Base-by-base conservation (phyloP, 2,113 vertebrate species). In the Colinus virginianus region DNA sequence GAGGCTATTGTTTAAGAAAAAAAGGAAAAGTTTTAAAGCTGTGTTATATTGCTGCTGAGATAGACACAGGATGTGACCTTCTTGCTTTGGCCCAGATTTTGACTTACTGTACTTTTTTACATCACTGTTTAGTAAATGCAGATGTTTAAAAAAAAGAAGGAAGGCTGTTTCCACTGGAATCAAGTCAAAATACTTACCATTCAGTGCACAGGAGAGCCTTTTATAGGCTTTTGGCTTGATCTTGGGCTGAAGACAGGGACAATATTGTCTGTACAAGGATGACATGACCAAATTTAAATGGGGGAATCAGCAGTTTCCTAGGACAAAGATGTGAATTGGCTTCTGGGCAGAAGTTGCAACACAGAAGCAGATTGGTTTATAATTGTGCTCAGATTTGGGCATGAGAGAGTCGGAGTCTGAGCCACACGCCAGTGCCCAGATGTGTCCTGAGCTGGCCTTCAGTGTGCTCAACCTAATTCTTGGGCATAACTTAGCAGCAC, bases 41-140 rank as follows among this genome's bases (percentile, higher is more conserved):
- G 62, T 59, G 63, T 94, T 84, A 88, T 91, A 75, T 48, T 77
- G 69, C 72, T 70, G 78, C 55, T 79, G 67, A 88, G 89, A 78
- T 75, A 72, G 87, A 92, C 76, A 88, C 87, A 93, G 94, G 96
- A 91, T 96, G 43, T 95, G 94, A 94, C 94, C 87, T 86, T 88
- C 59, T 94, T 59, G 82, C 71, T 79, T 85, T 95, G 93, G 84
- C 94, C 76, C 62, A 61, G 72, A 75, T 78, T 90, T 95, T 94
- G 72, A 91, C 84, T 94, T 55, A 46, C 68, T 94, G 84, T 82
- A 64, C 71, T 83, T 67, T 88, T 87, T 89, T 87, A 88, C 66
- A 91, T 85, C 76, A 48, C 82, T 95, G 89, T 95, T 96, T 94
- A 91, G 80, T 59, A 96, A 95, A 95, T 94, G 84, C 95, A 96